These are phyloP conservation scores for Brachypodius melanocephalos DNA, from an alignment of 2,113 vertebrate species.

Conservation along the genomic window DNA sequence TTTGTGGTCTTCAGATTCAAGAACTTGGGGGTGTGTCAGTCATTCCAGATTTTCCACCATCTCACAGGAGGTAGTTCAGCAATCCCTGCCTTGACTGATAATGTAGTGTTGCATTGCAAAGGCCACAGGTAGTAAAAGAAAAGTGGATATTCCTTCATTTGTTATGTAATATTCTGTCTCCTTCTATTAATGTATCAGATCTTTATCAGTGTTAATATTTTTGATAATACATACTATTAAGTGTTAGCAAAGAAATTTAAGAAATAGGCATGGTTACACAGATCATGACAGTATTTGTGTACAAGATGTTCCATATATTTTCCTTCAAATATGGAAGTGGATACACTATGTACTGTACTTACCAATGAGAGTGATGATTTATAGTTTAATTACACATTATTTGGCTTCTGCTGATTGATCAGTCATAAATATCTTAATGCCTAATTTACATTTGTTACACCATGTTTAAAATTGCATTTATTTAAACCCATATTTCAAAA, in stretches of 20 bases:
- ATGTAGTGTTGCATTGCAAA: background rate
- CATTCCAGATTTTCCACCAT: background rate
- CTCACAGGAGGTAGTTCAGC: background rate
- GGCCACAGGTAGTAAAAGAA: background rate
- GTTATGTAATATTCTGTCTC: background rate
- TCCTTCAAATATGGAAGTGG: background rate
- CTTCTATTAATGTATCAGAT: background rate
- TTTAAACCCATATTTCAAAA: conserved; percentile 1
- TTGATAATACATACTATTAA: background rate
- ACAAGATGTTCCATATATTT: background rate
- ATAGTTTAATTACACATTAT: background rate
- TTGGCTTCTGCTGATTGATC: conserved; percentile 6
- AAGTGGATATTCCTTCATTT: background rate
- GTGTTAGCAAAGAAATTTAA: background rate
- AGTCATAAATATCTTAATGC: background rate
- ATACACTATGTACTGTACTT: background rate
- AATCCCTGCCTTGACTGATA: background rate
- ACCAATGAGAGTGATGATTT: background rate
- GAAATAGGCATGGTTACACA: background rate
- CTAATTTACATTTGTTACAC: conserved; percentile 30
- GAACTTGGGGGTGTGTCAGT: background rate
- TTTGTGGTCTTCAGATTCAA: background rate
- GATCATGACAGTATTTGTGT: background rate
- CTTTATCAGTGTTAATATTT: background rate
- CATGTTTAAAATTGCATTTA: background rate